A percentile compares a stretch with the other conserved stretches of the same genome.
These are phyloP conservation scores for Chrysemys picta DNA, from an alignment of 2,113 vertebrate genomes.

Conservation along the genomic window DNA sequence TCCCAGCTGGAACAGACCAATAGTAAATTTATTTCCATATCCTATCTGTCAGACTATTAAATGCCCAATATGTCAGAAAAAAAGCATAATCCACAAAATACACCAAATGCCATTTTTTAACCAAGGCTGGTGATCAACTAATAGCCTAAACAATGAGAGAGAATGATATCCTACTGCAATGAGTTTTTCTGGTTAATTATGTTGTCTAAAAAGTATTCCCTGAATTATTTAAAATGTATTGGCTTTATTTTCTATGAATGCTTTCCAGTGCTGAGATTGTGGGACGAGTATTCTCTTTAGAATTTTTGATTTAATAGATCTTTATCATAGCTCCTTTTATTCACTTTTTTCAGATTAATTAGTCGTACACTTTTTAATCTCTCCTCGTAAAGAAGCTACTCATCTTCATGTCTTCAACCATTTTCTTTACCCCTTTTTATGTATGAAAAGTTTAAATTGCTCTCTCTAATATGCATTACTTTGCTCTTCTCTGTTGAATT, in stretches of 20 bases:
- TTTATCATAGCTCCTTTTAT: neutral
- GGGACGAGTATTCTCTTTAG: neutral
- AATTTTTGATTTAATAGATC: conserved; percentile 5
- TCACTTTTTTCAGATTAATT: neutral
- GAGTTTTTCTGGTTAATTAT: neutral
- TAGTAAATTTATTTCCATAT: neutral
- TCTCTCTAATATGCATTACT: neutral
- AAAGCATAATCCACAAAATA: neutral
- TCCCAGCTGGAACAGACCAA: neutral
- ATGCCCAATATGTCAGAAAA: neutral
- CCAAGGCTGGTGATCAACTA: conserved; percentile 17
- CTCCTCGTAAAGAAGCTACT: neutral
- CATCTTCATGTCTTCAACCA: neutral
- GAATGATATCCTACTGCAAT: neutral
- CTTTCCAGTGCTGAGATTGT: neutral
- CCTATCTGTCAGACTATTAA: neutral
- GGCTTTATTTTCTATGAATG: neutral
- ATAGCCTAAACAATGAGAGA: conserved; percentile 16
- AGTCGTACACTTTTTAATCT: conserved; percentile 7
- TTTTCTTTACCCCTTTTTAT: neutral
- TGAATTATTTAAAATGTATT: neutral
- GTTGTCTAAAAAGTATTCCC: neutral
- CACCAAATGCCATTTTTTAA: neutral
- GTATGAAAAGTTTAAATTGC: conserved; percentile 2
- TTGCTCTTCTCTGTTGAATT: conserved; percentile 7